Percentiles rank a stretch among this genome's conserved stretches.
These are phyloP conservation scores for Scopus umbretta DNA, from an alignment of 2,113 vertebrate species.

Conservation along the genomic window DNA sequence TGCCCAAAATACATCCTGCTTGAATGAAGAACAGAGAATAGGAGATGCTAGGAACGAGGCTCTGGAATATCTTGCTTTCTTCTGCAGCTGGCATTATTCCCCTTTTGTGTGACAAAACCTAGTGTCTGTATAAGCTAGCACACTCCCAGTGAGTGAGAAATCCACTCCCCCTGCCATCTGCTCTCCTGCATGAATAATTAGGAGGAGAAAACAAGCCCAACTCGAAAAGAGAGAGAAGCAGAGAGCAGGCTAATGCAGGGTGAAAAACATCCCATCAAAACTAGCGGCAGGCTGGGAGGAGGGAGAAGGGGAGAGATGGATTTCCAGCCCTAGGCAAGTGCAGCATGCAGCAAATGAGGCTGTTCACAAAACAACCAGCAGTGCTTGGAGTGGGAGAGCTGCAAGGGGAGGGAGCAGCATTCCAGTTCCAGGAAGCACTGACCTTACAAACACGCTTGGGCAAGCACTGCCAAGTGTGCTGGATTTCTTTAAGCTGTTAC, in stretches of 20 bases:
- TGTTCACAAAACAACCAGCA: neutral
- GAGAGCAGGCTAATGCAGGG: neutral
- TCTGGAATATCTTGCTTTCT: neutral
- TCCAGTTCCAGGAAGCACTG: neutral
- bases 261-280: neutral
- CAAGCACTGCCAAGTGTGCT: accelerated
- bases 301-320: neutral
- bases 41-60: neutral
- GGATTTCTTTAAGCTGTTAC: neutral
- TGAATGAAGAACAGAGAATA: neutral
- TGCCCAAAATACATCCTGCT: neutral
- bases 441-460: accelerated
- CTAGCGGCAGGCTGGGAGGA: neutral
- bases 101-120: neutral
- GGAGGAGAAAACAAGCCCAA: neutral
- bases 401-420: neutral
- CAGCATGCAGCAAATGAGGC: neutral
- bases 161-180: constrained; percentile 51
- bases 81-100: neutral
- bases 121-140: constrained; percentile 15
- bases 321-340: neutral
- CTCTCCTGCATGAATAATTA: constrained; percentile 22
- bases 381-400: neutral
- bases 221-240: neutral
- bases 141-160: neutral